A percentile compares a stretch with the other conserved stretches of the same genome.
These are phyloP conservation scores for Lacerta viridis DNA, from an alignment of 2,797 vertebrate genomes.

Conservation along the genomic window DNA sequence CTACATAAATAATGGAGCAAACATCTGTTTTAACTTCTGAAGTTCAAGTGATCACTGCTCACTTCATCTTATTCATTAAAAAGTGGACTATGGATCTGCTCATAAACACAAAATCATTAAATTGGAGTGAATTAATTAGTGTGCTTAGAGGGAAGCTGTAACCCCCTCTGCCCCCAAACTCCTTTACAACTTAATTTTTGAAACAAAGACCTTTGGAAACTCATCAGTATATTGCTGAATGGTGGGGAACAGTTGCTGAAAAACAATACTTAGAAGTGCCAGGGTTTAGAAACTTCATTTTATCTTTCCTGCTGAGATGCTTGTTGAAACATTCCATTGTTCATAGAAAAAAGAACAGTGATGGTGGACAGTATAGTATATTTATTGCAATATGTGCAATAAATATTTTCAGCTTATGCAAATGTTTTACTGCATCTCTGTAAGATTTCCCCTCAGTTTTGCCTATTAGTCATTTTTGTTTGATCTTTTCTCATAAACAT, in stretches of 20 bases:
- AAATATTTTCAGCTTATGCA: conserved; percentile 26
- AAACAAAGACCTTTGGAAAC: not conserved
- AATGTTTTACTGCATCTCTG: conserved; percentile 36
- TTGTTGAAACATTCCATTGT: not conserved
- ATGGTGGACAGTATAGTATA: conserved; percentile 24
- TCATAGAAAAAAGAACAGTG: conserved; percentile 39
- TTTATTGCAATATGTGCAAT: conserved; percentile 4
- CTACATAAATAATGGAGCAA: conserved; percentile 32
- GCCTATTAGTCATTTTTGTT: conserved; percentile 20
- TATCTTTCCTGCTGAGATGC: not conserved
- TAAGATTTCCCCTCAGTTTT: conserved; percentile 19
- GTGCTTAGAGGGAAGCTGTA: not conserved
- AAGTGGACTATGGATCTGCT: not conserved
- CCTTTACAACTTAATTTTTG: not conserved
- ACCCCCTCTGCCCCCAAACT: fast-evolving
- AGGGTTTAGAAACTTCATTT: not conserved
- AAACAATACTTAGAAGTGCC: not conserved
- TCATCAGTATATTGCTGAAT: fast-evolving
- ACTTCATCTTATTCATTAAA: conserved; percentile 26
- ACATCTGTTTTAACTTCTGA: conserved; percentile 39
- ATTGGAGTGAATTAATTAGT: not conserved
- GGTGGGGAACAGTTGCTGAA: not conserved
- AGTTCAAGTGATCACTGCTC: conserved; percentile 9
- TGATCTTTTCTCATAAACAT: conserved; percentile 6
- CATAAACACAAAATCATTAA: conserved; percentile 10